Percentiles rank a stretch among this genome's conserved stretches.
Evolutionary conservation across 2,113 vertebrate species (phyloP).

Genomic region (Chloroceryle aenea): DNA sequence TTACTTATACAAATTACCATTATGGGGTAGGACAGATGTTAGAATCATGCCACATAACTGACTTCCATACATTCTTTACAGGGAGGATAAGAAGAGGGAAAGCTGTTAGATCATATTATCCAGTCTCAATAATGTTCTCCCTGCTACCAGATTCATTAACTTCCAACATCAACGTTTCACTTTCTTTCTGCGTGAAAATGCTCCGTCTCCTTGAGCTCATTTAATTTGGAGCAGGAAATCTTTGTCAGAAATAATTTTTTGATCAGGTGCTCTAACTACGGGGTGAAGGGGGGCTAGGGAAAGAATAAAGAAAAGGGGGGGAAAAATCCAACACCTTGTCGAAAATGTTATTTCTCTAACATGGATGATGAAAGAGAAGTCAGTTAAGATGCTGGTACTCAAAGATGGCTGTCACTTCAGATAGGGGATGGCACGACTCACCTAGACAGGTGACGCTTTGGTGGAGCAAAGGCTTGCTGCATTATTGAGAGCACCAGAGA

Average conservation of each 20-base stretch:
- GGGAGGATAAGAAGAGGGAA: conserved; percentile 59
- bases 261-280: conserved; percentile 75
- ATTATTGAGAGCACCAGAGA: conserved; percentile 76
- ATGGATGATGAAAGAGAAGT: conserved; percentile 83
- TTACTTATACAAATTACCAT: conserved; percentile 78
- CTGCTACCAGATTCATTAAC: conserved; percentile 71
- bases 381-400: conserved; percentile 86
- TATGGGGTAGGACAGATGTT: conserved; percentile 75
- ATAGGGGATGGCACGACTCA: conserved; percentile 85
- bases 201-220: conserved; percentile 66
- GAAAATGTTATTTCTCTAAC: conserved; percentile 75
- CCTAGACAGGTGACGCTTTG: conserved; percentile 93
- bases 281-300: conserved; percentile 34
- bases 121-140: conserved; percentile 58
- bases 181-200: conserved; percentile 55
- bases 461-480: conserved; percentile 82
- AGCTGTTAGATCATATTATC: conserved; percentile 63
- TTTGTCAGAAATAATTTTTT: conserved; percentile 72
- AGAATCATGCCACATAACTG: conserved; percentile 66
- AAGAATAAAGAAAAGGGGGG: conserved; percentile 55
- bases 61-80: conserved; percentile 67
- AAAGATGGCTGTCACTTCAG: conserved; percentile 94
- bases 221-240: conserved; percentile 74
- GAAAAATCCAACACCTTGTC: conserved; percentile 72
- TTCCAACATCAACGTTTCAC: conserved; percentile 55